phyloP scores from a whole-genome alignment of 2,113 vertebrate genomes.

The Hiodon tergisus region DNA sequence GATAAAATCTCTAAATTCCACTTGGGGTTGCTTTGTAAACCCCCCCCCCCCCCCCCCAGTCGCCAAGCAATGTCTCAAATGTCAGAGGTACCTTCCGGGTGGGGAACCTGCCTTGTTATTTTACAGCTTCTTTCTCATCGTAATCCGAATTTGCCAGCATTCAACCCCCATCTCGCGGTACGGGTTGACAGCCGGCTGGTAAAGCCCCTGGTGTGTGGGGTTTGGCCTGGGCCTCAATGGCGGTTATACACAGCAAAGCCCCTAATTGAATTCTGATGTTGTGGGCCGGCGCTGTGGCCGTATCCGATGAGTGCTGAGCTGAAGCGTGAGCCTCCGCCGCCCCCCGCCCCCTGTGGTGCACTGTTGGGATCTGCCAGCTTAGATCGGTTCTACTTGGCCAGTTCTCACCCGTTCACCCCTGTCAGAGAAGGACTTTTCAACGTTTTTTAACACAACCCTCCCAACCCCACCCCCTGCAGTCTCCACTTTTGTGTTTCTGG shows the following conservation, averaged over 20 bases:
- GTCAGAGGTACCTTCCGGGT: too few relatives aligned
- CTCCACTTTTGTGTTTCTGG: too few relatives aligned
- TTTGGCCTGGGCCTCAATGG: constrained; percentile 81
- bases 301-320: constrained; percentile 58
- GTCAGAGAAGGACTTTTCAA: constrained; percentile 15
- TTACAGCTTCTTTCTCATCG: too few relatives aligned
- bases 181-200: constrained; percentile 87
- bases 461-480: too few relatives aligned
- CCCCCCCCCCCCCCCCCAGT: too few relatives aligned
- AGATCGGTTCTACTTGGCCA: constrained; percentile 87
- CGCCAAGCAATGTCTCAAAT: too few relatives aligned
- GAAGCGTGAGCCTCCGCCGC: constrained; percentile 67
- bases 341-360: constrained; percentile 72
- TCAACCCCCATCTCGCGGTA: neutral
- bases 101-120: too few relatives aligned
- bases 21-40: too few relatives aligned
- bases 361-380: constrained; percentile 88
- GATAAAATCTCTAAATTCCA: too few relatives aligned
- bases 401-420: constrained; percentile 62
- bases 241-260: constrained; percentile 83
- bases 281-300: constrained; percentile 36
- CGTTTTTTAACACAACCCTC: neutral
- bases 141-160: too few relatives aligned
- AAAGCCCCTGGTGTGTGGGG: constrained; percentile 92
- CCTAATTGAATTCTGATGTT: constrained; percentile 92